phyloP scores from a whole-genome alignment of 2,888 invertebrate species.

The Gastrophysa polygoni region DNA sequence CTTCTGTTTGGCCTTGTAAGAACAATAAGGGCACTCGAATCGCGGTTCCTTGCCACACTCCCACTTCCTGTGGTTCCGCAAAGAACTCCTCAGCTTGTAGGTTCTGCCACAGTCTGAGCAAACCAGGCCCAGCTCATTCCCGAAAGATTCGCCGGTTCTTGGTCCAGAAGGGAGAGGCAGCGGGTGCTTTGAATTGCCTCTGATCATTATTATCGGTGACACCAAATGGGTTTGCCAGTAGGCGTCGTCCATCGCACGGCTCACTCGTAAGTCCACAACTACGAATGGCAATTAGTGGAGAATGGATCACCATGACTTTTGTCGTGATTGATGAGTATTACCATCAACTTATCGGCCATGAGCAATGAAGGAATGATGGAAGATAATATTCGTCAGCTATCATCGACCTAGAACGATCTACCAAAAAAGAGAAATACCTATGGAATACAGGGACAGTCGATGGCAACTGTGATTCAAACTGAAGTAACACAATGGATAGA shows the following conservation, averaged over 20 bases:
- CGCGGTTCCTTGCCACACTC: slow-evolving; percentile 82
- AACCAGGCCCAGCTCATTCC: slow-evolving; percentile 45
- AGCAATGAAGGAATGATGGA: too few species aligned
- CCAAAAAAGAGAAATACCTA: too few species aligned
- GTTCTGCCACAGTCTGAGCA: slow-evolving; percentile 78
- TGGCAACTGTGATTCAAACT: too few species aligned
- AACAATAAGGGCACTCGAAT: slow-evolving; percentile 78
- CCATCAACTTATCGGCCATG: too few species aligned
- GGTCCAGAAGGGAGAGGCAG: too few species aligned
- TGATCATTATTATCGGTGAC: slow-evolving; percentile 64
- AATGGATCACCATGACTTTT: too few species aligned
- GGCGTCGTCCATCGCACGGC: neutral
- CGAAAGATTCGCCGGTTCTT: neutral
- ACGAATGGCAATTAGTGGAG: too few species aligned
- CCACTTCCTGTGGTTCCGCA: slow-evolving; percentile 79
- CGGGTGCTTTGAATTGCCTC: slow-evolving; percentile 47
- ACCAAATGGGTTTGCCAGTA: slow-evolving; percentile 68
- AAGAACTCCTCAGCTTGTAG: slow-evolving; percentile 81
- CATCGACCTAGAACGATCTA: too few species aligned
- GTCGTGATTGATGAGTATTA: too few species aligned
- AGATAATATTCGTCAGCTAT: too few species aligned
- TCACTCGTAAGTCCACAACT: neutral
- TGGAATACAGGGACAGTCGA: too few species aligned
- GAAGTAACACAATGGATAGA: too few species aligned
- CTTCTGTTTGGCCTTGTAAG: slow-evolving; percentile 78